Conservation (phyloP, 2,797 vertebrate genomes). For the Mallotus villosus region DNA sequence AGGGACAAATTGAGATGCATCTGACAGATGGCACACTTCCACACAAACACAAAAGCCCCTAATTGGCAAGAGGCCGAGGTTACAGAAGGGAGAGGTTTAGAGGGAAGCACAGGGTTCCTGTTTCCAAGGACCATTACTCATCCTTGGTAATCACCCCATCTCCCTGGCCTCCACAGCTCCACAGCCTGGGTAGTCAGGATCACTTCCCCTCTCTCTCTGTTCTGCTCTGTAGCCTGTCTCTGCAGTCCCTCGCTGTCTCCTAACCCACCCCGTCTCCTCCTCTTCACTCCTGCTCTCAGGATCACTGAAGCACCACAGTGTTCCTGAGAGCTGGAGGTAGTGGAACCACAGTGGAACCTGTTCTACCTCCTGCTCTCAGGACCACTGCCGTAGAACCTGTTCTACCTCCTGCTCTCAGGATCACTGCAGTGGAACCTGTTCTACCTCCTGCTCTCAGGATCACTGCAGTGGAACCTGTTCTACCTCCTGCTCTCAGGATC, state of each 20-base stretch:
- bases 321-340: no score
- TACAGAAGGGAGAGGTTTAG: slow-evolving; percentile 7
- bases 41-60: background rate
- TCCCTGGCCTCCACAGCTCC: background rate
- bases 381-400: slow-evolving; percentile 56
- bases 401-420: slow-evolving; percentile 46
- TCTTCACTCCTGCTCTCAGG: slow-evolving; percentile 20
- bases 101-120: background rate
- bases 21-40: background rate
- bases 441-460: slow-evolving; percentile 46
- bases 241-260: slow-evolving; percentile 14
- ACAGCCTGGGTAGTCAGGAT: slow-evolving; percentile 26
- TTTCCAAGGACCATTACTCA: slow-evolving; percentile 15
- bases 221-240: slow-evolving; percentile 42
- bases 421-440: slow-evolving; percentile 56
- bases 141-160: background rate
- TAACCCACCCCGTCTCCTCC: slow-evolving; percentile 7
- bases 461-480: slow-evolving; percentile 56
- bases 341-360: slow-evolving; percentile 57
- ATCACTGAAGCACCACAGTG: slow-evolving; percentile 41
- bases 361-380: slow-evolving; percentile 39
- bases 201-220: slow-evolving; percentile 38
- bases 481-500: slow-evolving; percentile 47
- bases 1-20: no score
- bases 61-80: no score